These are phyloP conservation scores for Hypomesus transpacificus DNA, from an alignment of 2,113 vertebrate genomes.

Conservation along the genomic window DNA sequence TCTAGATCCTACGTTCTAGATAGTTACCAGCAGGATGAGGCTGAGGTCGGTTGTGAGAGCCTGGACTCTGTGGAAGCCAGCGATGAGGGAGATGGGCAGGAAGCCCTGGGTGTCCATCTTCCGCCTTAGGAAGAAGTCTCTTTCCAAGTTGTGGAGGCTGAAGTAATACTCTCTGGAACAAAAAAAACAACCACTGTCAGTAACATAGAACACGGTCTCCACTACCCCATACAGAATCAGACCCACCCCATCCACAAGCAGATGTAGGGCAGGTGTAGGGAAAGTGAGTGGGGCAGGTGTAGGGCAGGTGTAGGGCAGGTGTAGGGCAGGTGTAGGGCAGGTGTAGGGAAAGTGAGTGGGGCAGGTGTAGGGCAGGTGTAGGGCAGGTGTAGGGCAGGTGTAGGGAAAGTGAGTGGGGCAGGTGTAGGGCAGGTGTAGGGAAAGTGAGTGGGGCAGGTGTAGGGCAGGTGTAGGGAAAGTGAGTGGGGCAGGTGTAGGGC, in stretches of 20 bases:
- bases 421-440: no score
- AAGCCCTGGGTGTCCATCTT: conserved; percentile 95
- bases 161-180: conserved; percentile 92
- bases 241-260: no score
- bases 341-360: no score
- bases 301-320: not conserved
- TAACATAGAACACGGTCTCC: no score
- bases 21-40: conserved; percentile 88
- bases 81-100: conserved; percentile 90
- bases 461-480: not conserved
- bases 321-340: no score
- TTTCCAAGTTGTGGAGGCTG: conserved; percentile 93
- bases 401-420: no score
- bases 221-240: no score
- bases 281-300: not conserved
- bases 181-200: no score
- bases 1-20: not conserved
- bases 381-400: conserved; percentile 1
- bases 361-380: no score
- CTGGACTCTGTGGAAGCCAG: conserved; percentile 91
- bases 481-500: not conserved
- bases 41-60: conserved; percentile 87
- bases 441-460: not conserved
- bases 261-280: not conserved
- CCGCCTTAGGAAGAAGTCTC: conserved; percentile 93